Evolutionary conservation across 2,797 vertebrate species (phyloP), one percentile per base, ranked within the genome.

Genomic region (Erethizon dorsatum): DNA sequence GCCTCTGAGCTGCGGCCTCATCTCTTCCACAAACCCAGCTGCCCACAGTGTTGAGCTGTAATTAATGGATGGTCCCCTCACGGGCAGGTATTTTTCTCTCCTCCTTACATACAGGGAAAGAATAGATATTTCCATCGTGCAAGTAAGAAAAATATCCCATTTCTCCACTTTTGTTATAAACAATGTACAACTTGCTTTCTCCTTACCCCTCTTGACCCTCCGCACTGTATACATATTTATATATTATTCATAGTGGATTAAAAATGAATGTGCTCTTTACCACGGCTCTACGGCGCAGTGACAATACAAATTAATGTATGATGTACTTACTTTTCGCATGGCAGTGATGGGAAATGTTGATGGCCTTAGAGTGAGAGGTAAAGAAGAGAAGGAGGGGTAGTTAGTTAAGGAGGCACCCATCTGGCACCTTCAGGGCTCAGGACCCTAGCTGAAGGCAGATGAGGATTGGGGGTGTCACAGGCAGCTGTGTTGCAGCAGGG

Each of bases 291-390:
- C 98, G 98, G 98, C 94, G 97, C 98, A 98, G 98, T 98, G 97
- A 99, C 99, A 99, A 99, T 99, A 99, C 98, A 99, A 98, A 98
- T 98, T 97, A 98, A 98, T 98, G 98, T 98, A 98, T 99, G 99
- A 98, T 98, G 98, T 99, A 98, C 99, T 99, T 99, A 99, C 99
- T 99, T 98, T 98, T 98, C 98, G 94, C 97, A 79, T 98, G 97
- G 98, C 98, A 98, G 98, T 98, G 98, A 98, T 98, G 98, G 98
- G 98, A 98, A 98, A 98, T 98, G 98, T 98, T 98, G 98, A 99
- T 98, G 98, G 98, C 96, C 98, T 97, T 96, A 88, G 95, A 98
- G 98, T 97, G 96, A 98, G 97, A 97, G 10, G 15, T 95, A 61
- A 94, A 88, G 90, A 96, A 94, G 78, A 47, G 47, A 63, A 90